Evolutionary conservation across 2,888 invertebrate genomes (phyloP).

Genomic region (Diogma glabrata): DNA sequence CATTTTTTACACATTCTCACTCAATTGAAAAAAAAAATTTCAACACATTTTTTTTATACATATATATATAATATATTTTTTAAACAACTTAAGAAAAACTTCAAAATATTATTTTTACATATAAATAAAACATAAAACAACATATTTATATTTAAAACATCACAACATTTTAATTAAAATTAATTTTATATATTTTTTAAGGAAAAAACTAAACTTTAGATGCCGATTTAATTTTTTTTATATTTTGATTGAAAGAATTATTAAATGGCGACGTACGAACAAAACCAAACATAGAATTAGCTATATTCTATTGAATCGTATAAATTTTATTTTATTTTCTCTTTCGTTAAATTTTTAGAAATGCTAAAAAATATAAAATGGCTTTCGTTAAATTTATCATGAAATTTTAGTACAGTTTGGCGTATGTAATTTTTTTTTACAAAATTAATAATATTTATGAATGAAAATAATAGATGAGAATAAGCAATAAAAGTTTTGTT

Average conservation of each 20-base stretch:
- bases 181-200: conserved; percentile 1
- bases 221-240: conserved; percentile 13
- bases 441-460: too few species aligned
- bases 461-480: too few species aligned
- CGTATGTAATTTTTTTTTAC: too few species aligned
- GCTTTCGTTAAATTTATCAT: too few species aligned
- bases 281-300: conserved; percentile 22
- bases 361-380: too few species aligned
- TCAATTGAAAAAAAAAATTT: conserved; percentile 2
- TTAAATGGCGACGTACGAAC: conserved; percentile 24
- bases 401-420: too few species aligned
- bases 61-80: background rate
- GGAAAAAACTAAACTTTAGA: too few species aligned
- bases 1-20: background rate
- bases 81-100: too few species aligned
- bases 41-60: conserved; percentile 1
- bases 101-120: conserved; percentile 1
- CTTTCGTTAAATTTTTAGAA: conserved; percentile 7
- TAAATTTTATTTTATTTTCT: background rate
- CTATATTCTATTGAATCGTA: conserved; percentile 3
- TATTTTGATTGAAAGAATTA: conserved; percentile 21
- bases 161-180: conserved; percentile 5
- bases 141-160: background rate
- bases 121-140: conserved; percentile 4
- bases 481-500: too few species aligned